Evolutionary conservation across 2,888 invertebrate genomes (phyloP).

Genomic region (Serripes groenlandicus): DNA sequence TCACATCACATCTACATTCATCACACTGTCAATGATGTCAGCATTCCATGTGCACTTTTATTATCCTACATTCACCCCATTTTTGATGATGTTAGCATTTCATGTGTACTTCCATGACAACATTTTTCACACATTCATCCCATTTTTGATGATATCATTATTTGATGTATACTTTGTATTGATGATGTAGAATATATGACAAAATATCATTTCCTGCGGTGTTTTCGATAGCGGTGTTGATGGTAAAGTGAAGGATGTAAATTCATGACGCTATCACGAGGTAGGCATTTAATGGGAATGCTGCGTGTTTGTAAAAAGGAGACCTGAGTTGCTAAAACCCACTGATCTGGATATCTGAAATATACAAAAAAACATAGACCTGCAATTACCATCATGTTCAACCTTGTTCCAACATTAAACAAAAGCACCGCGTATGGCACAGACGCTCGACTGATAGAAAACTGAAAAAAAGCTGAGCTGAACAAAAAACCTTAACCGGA

Average conservation of each 20-base stretch:
- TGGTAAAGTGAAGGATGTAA: conserved; percentile 80
- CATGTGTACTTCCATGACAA: conserved; percentile 4
- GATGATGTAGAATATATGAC: background rate
- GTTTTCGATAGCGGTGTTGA: conserved; percentile 80
- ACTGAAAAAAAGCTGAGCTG: too few species aligned
- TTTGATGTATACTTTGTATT: conserved; percentile 14
- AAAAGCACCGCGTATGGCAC: too few species aligned
- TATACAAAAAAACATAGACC: background rate
- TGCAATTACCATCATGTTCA: background rate
- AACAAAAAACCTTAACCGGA: too few species aligned
- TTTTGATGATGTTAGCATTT: background rate
- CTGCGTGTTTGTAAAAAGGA: conserved; percentile 84
- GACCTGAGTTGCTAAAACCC: conserved; percentile 91
- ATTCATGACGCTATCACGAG: conserved; percentile 78
- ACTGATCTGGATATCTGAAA: conserved; percentile 93
- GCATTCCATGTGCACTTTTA: background rate
- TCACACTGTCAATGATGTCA: background rate
- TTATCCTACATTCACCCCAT: background rate
- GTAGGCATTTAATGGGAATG: conserved; percentile 84
- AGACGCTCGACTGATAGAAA: too few species aligned
- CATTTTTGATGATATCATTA: conserved; percentile 21
- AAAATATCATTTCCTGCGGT: conserved; percentile 77
- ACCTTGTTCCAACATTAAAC: background rate
- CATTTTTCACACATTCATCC: too few species aligned
- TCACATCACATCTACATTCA: background rate